Base-by-base conservation (phyloP, 2,113 vertebrate genomes). In the Semicossyphus pulcher region DNA sequence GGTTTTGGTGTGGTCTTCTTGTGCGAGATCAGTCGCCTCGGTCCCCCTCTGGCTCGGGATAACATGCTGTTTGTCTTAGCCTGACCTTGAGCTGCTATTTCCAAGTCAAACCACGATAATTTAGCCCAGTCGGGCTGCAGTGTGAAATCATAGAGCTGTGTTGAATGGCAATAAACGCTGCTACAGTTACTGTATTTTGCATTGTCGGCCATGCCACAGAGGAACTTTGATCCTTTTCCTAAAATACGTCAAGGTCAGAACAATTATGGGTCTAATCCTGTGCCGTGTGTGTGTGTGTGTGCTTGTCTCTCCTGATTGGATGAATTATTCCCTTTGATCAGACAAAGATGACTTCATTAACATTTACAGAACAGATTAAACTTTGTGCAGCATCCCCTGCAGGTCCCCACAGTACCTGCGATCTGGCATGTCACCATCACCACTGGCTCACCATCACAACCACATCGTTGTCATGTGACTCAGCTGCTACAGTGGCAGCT, bases 11-110 rank as follows among this genome's bases (percentile, higher is more conserved):
- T 80, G 76, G 79, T 87, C 73, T 70, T 81, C 49, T 80, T 76
- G 52, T 56, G 72, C 28, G 18, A 80, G 72, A 89, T 83, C 85
- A 82, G 74, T 80, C n/a, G 12, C 25, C 63, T 39, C 18, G 0
- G 47, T 39, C 47, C 72, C 72, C 71, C 78, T 65, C 57, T 60
- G 26, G 78, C 86, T 77, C 80, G 29, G 63, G 61, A 81, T 84
- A 84, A 81, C 84, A 71, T 61, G 71, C 72, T 72, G 76, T 87
- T 93, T 83, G 81, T 87, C 83, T 86, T 62, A 51, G 52, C 77
- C 66, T 89, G 87, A 91, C 90, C 90, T 92, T 92, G 79, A 81
- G 79, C 20, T 39, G 58, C 53, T 66, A 45, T 85, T 81, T 86
- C 62, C 77, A 64, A 87, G 76, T 78, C 76, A 82, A 71, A 85